These are phyloP conservation scores for Acanthosepion esculentum DNA, from an alignment of 2,888 invertebrate genomes.

Conservation along the genomic window DNA sequence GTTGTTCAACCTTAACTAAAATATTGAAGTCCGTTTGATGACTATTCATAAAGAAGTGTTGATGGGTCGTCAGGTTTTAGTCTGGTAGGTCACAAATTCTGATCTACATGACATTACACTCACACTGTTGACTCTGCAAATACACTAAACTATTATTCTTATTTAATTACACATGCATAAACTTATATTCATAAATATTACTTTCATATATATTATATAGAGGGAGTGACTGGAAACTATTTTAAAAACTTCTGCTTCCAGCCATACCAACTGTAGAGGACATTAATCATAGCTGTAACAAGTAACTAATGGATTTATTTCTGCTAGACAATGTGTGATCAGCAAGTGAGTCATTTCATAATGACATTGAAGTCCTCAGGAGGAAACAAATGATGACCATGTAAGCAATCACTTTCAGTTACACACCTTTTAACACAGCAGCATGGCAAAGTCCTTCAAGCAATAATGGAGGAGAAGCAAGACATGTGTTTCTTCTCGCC, in stretches of 20 bases:
- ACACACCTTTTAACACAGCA: too few relatives aligned
- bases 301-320: too few relatives aligned
- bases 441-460: too few relatives aligned
- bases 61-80: not conserved
- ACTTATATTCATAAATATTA: not conserved
- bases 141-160: not conserved
- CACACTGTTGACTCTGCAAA: not conserved
- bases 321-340: too few relatives aligned
- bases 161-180: not conserved
- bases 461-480: too few relatives aligned
- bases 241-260: conserved; percentile 1
- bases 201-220: not conserved
- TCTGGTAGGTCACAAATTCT: not conserved
- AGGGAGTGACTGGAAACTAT: not conserved
- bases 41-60: not conserved
- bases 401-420: too few relatives aligned
- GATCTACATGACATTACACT: too few relatives aligned
- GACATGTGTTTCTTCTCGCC: too few relatives aligned
- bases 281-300: not conserved
- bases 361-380: too few relatives aligned
- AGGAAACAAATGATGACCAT: too few relatives aligned
- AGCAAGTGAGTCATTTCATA: too few relatives aligned
- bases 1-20: not conserved
- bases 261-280: not conserved
- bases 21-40: not conserved